phyloP scores from a whole-genome alignment of 2,888 invertebrate genomes.

The Erynnis tages region DNA sequence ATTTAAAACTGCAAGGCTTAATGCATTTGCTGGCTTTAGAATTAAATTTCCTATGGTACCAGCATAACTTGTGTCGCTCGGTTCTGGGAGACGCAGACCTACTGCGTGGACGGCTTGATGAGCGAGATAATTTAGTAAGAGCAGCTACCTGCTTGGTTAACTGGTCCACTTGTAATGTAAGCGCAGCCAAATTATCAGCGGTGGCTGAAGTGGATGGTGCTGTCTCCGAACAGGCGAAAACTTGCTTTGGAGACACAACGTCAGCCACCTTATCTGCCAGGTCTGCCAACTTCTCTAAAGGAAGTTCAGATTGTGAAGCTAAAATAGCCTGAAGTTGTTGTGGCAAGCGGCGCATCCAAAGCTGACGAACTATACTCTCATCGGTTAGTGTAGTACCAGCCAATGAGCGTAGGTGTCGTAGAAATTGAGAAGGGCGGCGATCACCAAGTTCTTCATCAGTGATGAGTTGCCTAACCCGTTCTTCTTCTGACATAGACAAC shows the following conservation, averaged over 20 bases:
- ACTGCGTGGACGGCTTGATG: background rate
- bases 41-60: background rate
- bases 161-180: too few relatives aligned
- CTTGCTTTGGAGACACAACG: background rate
- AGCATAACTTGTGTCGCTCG: background rate
- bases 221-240: background rate
- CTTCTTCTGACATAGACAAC: background rate
- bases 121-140: too few relatives aligned
- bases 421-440: conserved; percentile 21
- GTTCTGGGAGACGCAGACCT: background rate
- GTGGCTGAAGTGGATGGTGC: background rate
- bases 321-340: background rate
- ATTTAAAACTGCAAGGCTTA: background rate
- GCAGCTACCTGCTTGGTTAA: too few relatives aligned
- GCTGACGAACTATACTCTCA: background rate
- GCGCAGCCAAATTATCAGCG: background rate
- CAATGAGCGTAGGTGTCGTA: conserved; percentile 22
- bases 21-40: background rate
- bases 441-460: conserved; percentile 24
- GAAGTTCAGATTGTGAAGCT: background rate
- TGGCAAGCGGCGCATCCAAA: background rate
- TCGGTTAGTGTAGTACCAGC: conserved; percentile 9
- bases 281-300: background rate
- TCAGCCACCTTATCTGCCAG: background rate
- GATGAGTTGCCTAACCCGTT: conserved; percentile 8